A percentile compares a stretch with the other conserved stretches of the same genome.
These are phyloP conservation scores for Lipotes vexillifer DNA, from an alignment of 2,113 vertebrate species.

Conservation along the genomic window DNA sequence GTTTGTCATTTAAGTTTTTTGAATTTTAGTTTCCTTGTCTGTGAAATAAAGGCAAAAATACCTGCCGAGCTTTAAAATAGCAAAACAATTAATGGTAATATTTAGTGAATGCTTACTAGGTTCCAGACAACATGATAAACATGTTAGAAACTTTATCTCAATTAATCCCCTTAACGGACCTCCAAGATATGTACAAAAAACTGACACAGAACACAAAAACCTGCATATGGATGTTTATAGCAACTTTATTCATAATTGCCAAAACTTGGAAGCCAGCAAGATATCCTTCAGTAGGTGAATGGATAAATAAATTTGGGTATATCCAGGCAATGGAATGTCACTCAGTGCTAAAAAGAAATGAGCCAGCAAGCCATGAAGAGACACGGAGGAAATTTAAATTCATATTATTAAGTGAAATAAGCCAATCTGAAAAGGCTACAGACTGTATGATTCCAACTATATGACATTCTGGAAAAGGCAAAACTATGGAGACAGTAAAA, in stretches of 20 bases:
- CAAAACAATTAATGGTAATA: background rate
- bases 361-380: too few relatives aligned
- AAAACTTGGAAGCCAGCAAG: too few relatives aligned
- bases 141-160: background rate
- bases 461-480: background rate
- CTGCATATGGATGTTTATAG: too few relatives aligned
- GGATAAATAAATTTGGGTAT: too few relatives aligned
- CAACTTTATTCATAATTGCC: too few relatives aligned
- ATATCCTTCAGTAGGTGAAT: too few relatives aligned
- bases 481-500: background rate
- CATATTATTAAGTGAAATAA: too few relatives aligned
- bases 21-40: background rate
- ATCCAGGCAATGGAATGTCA: too few relatives aligned
- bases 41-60: background rate
- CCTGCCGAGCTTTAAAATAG: background rate
- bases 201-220: background rate
- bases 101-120: background rate
- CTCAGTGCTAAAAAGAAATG: too few relatives aligned
- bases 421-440: too few relatives aligned
- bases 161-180: background rate
- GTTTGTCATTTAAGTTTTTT: background rate
- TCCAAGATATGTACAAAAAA: background rate
- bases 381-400: too few relatives aligned
- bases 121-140: background rate
- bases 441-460: background rate